A percentile compares a stretch with the other conserved stretches of the same genome.
Evolutionary conservation across 2,113 vertebrate genomes (phyloP).

Genomic region (Thalassoma bifasciatum): DNA sequence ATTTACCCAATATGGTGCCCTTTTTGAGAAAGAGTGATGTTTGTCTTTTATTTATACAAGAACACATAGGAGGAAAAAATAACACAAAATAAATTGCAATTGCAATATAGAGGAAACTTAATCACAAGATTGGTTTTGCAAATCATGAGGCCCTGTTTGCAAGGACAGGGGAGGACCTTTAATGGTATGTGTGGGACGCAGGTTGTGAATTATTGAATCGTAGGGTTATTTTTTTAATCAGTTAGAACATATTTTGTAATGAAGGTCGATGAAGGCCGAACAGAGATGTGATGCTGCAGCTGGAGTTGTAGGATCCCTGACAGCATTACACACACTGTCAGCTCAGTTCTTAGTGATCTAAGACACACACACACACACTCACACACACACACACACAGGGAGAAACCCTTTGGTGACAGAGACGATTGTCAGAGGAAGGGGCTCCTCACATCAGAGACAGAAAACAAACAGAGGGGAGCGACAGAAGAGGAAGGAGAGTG

Average conservation of each 20-base stretch:
- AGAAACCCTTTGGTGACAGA: slow-evolving; percentile 6
- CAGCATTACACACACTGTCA: slow-evolving; percentile 11
- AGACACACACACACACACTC: slow-evolving; percentile 4
- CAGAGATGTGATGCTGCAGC: background rate
- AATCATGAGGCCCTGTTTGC: too few relatives aligned
- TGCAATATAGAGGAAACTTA: too few relatives aligned
- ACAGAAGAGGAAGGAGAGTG: background rate
- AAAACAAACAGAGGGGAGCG: background rate
- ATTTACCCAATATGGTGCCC: too few relatives aligned
- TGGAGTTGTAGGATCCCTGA: background rate
- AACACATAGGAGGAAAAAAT: too few relatives aligned
- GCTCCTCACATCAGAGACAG: background rate
- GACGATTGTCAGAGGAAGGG: slow-evolving; percentile 13
- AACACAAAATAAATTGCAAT: too few relatives aligned
- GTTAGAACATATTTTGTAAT: background rate
- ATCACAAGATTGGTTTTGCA: too few relatives aligned
- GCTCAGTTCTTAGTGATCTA: background rate
- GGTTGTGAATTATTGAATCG: too few relatives aligned
- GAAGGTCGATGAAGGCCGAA: background rate
- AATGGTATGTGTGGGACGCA: too few relatives aligned
- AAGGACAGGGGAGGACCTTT: too few relatives aligned
- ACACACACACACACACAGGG: slow-evolving; percentile 1
- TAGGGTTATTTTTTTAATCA: too few relatives aligned
- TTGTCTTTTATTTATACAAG: too few relatives aligned
- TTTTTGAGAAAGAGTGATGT: too few relatives aligned